These are phyloP conservation scores for Antheraea assamensis DNA, from an alignment of 2,888 invertebrate genomes.

Conservation along the genomic window DNA sequence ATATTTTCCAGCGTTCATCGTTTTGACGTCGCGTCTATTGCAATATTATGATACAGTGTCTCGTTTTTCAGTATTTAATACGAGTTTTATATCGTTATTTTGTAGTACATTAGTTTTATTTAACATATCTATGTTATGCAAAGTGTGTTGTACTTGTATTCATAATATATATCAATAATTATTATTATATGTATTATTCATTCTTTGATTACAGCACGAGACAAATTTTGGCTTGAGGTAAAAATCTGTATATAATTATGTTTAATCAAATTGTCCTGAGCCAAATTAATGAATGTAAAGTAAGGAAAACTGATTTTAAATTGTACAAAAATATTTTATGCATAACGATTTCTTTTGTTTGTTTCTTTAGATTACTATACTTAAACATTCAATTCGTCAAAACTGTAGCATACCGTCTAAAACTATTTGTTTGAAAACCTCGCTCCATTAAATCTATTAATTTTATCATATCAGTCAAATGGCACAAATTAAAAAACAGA, in stretches of 20 bases:
- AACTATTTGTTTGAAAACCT: too few species aligned
- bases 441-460: too few species aligned
- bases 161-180: background rate
- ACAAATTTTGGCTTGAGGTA: background rate
- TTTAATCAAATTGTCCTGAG: background rate
- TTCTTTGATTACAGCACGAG: background rate
- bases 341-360: background rate
- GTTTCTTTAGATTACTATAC: background rate
- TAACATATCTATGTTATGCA: background rate
- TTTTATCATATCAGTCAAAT: background rate
- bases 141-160: background rate
- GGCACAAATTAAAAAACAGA: background rate
- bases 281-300: background rate
- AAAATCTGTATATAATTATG: background rate
- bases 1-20: slow-evolving; percentile 15
- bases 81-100: slow-evolving; percentile 7
- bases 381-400: too few species aligned
- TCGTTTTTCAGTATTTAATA: slow-evolving; percentile 9
- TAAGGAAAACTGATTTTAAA: background rate
- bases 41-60: slow-evolving; percentile 15
- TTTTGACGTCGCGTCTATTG: slow-evolving; percentile 14
- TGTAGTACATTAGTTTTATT: background rate
- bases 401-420: too few species aligned
- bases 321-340: background rate
- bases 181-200: background rate